Evolutionary conservation across 2,888 invertebrate genomes (phyloP), one percentile per base, ranked within the genome.

Genomic region (Alsophila aescularia): DNA sequence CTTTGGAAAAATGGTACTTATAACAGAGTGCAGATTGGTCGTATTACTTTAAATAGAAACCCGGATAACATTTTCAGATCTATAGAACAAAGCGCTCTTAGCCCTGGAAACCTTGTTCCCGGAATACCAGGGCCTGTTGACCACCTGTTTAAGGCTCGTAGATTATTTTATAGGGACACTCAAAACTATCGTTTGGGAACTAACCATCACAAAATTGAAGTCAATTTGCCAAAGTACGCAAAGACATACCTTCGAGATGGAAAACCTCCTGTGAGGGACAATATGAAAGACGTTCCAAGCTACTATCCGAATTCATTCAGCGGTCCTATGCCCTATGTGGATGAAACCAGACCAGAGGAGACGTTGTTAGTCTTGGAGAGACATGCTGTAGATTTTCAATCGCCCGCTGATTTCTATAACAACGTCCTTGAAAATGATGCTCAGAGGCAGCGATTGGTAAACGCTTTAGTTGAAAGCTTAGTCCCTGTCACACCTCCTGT

Each of bases 281-380:
- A 98, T 79, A 97, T 97, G 90, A 94, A 93, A 16, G 96, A 96
- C 29, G 96, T 96, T 0, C 98, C 98, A 0, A 98, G 98, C 81
- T 99, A 98, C 81, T 97, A 93, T 85, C 98, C 98, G 0, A 99
- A 99, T 89, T 97, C 97, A 51, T 99, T 98, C 83, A 92, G 93
- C 64, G 98, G 98, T 0, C 97, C 98, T 0, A 92, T 93, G 58
- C 93, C 93, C 18, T 93, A 93, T 67, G 92, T 93, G 0, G 90
- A 93, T 7, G 73, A 75, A 13, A 72, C 58, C 34, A 62, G 61
- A 5, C 83, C 84, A 0, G 72, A 71, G 6, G 67, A 64, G 35
- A 56, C 51, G 24, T 49, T 64, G 16, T 1, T 42, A 6, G 35
- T 64, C 7, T 42, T 60, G 12, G 37, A 60, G 14, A 31, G 35